phyloP scores from a whole-genome alignment of 2,888 invertebrate genomes.

The Xestoiulus laeticollis region DNA sequence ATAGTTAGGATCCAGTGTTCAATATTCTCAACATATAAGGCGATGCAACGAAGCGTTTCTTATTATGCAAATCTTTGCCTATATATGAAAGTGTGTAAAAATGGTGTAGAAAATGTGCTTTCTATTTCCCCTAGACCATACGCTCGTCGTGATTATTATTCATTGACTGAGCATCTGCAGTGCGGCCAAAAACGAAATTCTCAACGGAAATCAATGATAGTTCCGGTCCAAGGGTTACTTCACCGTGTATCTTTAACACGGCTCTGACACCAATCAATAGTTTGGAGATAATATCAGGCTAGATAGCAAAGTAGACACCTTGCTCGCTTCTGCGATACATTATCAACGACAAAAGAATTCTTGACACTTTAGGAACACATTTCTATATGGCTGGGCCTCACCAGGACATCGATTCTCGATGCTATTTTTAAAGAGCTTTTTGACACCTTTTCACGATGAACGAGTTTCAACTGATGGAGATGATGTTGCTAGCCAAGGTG shows the following conservation, averaged over 20 bases:
- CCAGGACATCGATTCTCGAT: constrained; percentile 12
- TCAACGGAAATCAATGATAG: constrained; percentile 27
- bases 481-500: background rate
- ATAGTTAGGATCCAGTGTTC: background rate
- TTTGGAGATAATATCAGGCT: background rate
- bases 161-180: constrained; percentile 33
- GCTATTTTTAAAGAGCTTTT: constrained; percentile 1
- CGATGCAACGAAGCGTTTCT: background rate
- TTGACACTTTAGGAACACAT: constrained; percentile 27
- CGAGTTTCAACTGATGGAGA: background rate
- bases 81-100: background rate
- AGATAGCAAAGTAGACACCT: constrained; percentile 10
- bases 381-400: background rate
- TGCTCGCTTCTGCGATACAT: constrained; percentile 13
- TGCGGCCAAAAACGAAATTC: constrained; percentile 27
- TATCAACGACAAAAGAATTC: background rate
- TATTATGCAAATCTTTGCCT: constrained; percentile 4
- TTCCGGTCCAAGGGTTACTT: constrained; percentile 36
- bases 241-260: background rate
- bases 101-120: background rate
- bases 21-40: background rate
- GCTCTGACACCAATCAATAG: background rate
- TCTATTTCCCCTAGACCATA: background rate
- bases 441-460: constrained; percentile 9
- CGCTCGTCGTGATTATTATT: constrained; percentile 18